Conservation (phyloP, 2,888 invertebrate genomes). For the Watsonalla cultraria region DNA sequence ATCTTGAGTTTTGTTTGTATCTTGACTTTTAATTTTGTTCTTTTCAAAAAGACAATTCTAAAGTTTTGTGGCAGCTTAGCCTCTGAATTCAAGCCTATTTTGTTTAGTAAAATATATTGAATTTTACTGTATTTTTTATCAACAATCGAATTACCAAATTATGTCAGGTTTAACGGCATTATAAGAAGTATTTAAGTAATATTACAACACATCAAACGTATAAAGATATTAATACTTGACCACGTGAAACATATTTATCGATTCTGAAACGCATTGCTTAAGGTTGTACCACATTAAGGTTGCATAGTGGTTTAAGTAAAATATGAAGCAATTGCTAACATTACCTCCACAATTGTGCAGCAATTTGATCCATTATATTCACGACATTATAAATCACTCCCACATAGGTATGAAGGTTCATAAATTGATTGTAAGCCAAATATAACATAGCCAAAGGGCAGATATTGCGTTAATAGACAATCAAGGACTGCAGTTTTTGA, state of each 20-base stretch:
- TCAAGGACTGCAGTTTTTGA: background rate
- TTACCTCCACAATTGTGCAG: background rate
- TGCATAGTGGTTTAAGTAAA: background rate
- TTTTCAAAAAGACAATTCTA: too few species aligned
- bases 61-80: too few species aligned
- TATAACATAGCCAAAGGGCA: conserved; percentile 1
- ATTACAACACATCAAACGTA: background rate
- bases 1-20: too few species aligned
- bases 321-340: background rate
- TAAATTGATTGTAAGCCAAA: conserved; percentile 2
- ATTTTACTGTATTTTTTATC: too few species aligned
- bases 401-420: background rate
- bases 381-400: conserved; percentile 1
- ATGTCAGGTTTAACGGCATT: background rate
- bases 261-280: background rate
- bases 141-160: too few species aligned
- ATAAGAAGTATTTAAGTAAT: background rate
- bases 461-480: background rate
- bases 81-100: too few species aligned
- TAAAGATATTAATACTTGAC: background rate
- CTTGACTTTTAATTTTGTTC: too few species aligned
- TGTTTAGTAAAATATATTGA: too few species aligned
- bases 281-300: background rate
- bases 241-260: background rate
- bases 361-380: background rate